Conservation (phyloP, 2,113 vertebrate species). For the Scomber scombrus region DNA sequence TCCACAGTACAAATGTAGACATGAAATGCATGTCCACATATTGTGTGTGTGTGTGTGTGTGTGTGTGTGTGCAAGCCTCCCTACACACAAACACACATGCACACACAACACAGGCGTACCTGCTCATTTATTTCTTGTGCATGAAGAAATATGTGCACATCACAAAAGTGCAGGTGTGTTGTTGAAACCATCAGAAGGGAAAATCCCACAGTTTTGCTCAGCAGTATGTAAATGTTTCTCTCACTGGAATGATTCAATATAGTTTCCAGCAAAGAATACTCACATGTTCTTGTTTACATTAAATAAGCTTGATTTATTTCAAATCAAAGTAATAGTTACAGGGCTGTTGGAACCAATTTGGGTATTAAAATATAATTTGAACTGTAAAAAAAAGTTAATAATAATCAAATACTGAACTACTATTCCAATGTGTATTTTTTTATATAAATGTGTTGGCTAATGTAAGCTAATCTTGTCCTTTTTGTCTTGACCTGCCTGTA, state of each 20-base stretch:
- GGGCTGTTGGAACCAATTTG: too few relatives aligned
- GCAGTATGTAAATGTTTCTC: neutral
- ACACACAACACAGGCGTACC: neutral
- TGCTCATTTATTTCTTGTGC: constrained; percentile 12
- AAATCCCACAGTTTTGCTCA: constrained; percentile 20
- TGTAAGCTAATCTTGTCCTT: too few relatives aligned
- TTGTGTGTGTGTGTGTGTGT: neutral
- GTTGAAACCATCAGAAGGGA: neutral
- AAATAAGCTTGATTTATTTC: neutral
- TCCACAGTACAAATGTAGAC: constrained; percentile 18
- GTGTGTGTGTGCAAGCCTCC: neutral
- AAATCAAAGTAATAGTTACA: too few relatives aligned
- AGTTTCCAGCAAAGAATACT: neutral
- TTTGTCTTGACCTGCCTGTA: too few relatives aligned
- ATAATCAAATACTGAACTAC: too few relatives aligned
- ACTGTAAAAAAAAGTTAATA: too few relatives aligned
- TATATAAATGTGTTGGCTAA: too few relatives aligned
- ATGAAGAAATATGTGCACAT: neutral
- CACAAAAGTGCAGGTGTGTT: constrained; percentile 36
- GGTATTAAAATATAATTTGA: too few relatives aligned
- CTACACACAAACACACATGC: neutral
- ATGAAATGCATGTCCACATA: neutral
- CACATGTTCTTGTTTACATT: neutral
- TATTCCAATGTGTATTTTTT: too few relatives aligned
- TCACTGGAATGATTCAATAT: neutral